Base-by-base conservation (phyloP, 2,113 vertebrate species). In the Chloropsis hardwickii region DNA sequence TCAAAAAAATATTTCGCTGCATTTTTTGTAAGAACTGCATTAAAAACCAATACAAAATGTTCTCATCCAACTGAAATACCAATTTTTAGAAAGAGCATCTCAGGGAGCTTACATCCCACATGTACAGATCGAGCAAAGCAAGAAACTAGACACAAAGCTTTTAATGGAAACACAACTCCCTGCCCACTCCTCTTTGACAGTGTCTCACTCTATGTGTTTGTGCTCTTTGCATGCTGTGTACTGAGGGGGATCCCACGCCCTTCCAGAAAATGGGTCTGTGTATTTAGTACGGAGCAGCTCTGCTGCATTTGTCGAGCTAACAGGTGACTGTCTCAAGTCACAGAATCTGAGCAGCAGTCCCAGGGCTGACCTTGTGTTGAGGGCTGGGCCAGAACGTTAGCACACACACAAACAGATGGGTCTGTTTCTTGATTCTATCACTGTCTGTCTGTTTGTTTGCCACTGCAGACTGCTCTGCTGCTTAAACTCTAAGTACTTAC, bases 1-100 rank as follows among this genome's bases (percentile, higher is more conserved):
- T 65, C 64, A 73, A 86, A 65, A 87, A 90, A 88, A 73, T 3
- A 78, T 8, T 81, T 94, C 86, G 88, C 58, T 66, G 93, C 94
- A 48, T 83, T 93, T 96, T 79, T 93, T 86, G 2, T 12, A 84
- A 74, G 73, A 96, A 76, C 81, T 53, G 54, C 57, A 89, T 88
- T 79, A 91, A 95, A 93, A 95, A 74, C 73, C 87, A 50, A 51
- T 66, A 96, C 83, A 95, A 92, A 98, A 96, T 25, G 65, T 76
- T 96, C 90, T 87, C 77, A 94, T 72, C 94, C 95, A 77, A 94
- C n/a, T 44, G 88, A 77, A 77, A 93, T 18, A 85, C 16, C 50
- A 24, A 4, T 64, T 93, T 93, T 87, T 29, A 56, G 82, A 88
- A 93, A 82, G 69, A 72, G 58, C 87, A 37, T 53, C 69, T 92